Percentiles rank a stretch among this genome's conserved stretches.
Evolutionary conservation across 2,888 invertebrate genomes (phyloP).

Genomic region (Pelosia muscerda): DNA sequence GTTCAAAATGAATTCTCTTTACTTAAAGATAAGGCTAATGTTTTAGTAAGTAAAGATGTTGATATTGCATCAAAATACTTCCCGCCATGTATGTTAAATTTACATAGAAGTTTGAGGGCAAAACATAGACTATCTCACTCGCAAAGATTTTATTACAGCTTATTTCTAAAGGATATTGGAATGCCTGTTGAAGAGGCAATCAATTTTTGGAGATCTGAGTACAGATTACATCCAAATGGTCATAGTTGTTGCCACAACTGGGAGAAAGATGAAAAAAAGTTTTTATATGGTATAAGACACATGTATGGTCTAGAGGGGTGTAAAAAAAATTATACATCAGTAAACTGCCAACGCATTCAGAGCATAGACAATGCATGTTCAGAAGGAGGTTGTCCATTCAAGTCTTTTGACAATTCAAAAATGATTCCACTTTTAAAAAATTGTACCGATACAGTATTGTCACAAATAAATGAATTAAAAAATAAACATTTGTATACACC

Average conservation of each 20-base stretch:
- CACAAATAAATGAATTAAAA: slow-evolving; percentile 69
- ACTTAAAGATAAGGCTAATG: slow-evolving; percentile 43
- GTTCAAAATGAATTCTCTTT: slow-evolving; percentile 56
- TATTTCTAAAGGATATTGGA: slow-evolving; percentile 91
- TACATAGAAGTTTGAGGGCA: slow-evolving; percentile 83
- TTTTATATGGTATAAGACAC: slow-evolving; percentile 90
- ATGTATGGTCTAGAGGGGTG: slow-evolving; percentile 91
- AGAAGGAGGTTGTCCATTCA: slow-evolving; percentile 89
- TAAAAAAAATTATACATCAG: slow-evolving; percentile 87
- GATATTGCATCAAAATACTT: slow-evolving; percentile 76
- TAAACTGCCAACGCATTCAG: slow-evolving; percentile 87
- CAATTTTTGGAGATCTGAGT: slow-evolving; percentile 89
- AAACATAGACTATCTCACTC: slow-evolving; percentile 89
- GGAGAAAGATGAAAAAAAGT: slow-evolving; percentile 88
- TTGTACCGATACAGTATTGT: slow-evolving; percentile 52
- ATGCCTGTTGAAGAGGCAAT: slow-evolving; percentile 89
- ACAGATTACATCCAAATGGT: slow-evolving; percentile 81
- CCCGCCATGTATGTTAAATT: slow-evolving; percentile 89
- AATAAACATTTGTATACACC: slow-evolving; percentile 61
- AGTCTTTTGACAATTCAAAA: slow-evolving; percentile 82
- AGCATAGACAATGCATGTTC: slow-evolving; percentile 79
- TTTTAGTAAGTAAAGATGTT: slow-evolving; percentile 72
- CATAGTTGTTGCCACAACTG: slow-evolving; percentile 88
- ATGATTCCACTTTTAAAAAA: slow-evolving; percentile 70
- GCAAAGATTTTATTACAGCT: slow-evolving; percentile 88